These are phyloP conservation scores for Lithophane socia DNA, from an alignment of 2,888 invertebrate species.

Conservation along the genomic window DNA sequence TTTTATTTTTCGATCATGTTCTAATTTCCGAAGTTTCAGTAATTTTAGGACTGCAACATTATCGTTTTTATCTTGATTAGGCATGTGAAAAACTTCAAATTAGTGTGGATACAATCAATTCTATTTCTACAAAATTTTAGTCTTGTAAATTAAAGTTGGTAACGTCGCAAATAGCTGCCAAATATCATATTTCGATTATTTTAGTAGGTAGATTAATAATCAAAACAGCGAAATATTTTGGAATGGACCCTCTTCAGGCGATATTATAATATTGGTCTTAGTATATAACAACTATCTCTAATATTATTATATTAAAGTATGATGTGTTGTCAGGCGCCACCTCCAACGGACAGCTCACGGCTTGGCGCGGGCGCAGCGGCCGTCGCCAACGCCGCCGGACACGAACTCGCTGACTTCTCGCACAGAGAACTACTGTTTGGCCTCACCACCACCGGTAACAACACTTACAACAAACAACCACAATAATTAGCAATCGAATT, in stretches of 20 bases:
- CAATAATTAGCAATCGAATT: background rate
- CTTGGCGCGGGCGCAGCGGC: constrained; percentile 91
- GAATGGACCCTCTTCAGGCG: background rate
- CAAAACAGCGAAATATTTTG: background rate
- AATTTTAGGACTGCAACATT: background rate
- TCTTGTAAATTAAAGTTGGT: too few species aligned
- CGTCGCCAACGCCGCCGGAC: constrained; percentile 93
- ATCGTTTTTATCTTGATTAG: background rate
- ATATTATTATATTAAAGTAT: background rate
- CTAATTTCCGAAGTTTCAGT: background rate
- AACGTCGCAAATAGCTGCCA: too few species aligned
- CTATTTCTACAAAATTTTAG: background rate
- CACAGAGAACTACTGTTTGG: constrained; percentile 96
- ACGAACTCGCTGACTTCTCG: constrained; percentile 95
- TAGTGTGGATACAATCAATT: background rate
- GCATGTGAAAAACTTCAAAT: too few species aligned
- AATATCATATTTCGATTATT: too few species aligned
- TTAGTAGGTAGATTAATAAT: too few species aligned
- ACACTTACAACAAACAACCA: background rate
- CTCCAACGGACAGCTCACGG: constrained; percentile 89
- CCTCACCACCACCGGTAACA: constrained; percentile 92
- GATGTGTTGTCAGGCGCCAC: constrained; percentile 83
- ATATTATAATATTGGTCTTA: background rate
- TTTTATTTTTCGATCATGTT: background rate
- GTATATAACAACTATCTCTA: background rate